These are phyloP conservation scores for Bufo gargarizans DNA, from an alignment of 2,113 vertebrate genomes.

Conservation along the genomic window DNA sequence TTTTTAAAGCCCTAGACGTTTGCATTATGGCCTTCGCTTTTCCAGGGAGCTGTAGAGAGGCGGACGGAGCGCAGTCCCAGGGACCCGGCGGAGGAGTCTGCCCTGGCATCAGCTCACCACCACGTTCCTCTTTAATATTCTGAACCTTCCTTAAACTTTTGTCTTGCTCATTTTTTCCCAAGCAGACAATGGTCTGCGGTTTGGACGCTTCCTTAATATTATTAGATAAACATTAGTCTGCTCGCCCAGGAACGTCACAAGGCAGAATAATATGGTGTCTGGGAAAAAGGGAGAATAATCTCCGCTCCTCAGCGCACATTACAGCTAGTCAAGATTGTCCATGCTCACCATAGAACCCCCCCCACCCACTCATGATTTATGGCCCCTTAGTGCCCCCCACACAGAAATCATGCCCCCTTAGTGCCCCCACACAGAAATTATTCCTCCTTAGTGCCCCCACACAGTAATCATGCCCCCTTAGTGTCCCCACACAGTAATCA, in stretches of 20 bases:
- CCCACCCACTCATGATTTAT: too few species aligned
- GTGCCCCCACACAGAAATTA: too few species aligned
- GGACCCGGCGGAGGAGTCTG: not conserved
- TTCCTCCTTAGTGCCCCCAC: too few species aligned
- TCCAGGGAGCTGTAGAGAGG: not conserved
- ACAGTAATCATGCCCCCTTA: too few species aligned
- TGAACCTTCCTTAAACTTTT: not conserved
- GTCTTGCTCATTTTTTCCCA: constrained; percentile 15
- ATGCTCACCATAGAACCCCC: too few species aligned
- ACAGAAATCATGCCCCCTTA: too few species aligned
- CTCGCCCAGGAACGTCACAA: not conserved
- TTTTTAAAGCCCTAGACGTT: constrained; percentile 65
- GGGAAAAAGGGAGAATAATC: not conserved
- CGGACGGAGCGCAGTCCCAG: too few species aligned
- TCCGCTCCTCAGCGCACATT: too few species aligned
- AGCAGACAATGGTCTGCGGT: constrained; percentile 24
- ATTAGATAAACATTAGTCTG: constrained; percentile 16
- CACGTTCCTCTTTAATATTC: not conserved
- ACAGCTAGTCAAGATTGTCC: too few species aligned
- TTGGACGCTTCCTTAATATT: constrained; percentile 4
- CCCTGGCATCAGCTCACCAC: not conserved
- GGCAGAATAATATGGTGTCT: not conserved
- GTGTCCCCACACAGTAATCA: too few species aligned
- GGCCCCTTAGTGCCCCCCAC: too few species aligned
- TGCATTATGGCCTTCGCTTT: not conserved